phyloP scores from a whole-genome alignment of 1,140 invertebrate genomes.

The Drosophila biarmipes region DNA sequence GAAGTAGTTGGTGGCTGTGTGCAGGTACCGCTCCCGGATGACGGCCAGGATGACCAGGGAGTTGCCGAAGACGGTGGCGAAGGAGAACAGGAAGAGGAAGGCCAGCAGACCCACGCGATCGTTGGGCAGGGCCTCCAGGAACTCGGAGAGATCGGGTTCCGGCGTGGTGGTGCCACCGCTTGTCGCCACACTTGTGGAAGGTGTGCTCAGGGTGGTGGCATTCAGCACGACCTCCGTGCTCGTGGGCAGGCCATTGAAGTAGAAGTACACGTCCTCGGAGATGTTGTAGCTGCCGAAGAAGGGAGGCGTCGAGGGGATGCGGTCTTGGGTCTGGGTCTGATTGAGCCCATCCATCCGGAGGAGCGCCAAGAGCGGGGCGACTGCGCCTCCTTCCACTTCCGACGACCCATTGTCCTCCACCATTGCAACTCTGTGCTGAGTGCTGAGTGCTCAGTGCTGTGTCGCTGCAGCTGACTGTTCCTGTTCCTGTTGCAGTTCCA shows the following conservation, averaged over 20 bases:
- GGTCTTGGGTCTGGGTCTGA: slow-evolving; percentile 51
- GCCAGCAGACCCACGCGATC: slow-evolving; percentile 92
- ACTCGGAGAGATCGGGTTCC: slow-evolving; percentile 77
- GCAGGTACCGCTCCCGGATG: slow-evolving; percentile 93
- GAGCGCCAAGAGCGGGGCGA: slow-evolving; percentile 58
- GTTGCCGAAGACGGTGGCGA: slow-evolving; percentile 98
- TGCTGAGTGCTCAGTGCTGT: slow-evolving; percentile 49
- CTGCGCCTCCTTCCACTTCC: slow-evolving; percentile 46
- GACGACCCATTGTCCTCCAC: slow-evolving; percentile 44
- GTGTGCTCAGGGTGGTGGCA: slow-evolving; percentile 22
- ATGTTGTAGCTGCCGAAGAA: slow-evolving; percentile 81
- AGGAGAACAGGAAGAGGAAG: slow-evolving; percentile 94
- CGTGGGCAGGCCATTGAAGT: slow-evolving; percentile 74
- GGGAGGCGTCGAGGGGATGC: slow-evolving; percentile 21
- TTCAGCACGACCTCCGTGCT: slow-evolving; percentile 56
- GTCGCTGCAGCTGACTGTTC: slow-evolving; percentile 57
- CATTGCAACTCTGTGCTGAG: slow-evolving; percentile 55
- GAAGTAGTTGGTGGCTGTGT: slow-evolving; percentile 99
- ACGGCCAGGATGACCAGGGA: slow-evolving; percentile 98
- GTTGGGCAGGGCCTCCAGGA: slow-evolving; percentile 86
- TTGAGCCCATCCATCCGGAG: slow-evolving; percentile 59
- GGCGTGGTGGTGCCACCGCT: slow-evolving; percentile 48
- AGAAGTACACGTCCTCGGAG: slow-evolving; percentile 78
- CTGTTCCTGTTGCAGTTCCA: slow-evolving; percentile 14
- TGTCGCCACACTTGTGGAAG: background rate